Evolutionary conservation across 2,797 vertebrate species (phyloP).

Genomic region (Acanthurus lineatus): DNA sequence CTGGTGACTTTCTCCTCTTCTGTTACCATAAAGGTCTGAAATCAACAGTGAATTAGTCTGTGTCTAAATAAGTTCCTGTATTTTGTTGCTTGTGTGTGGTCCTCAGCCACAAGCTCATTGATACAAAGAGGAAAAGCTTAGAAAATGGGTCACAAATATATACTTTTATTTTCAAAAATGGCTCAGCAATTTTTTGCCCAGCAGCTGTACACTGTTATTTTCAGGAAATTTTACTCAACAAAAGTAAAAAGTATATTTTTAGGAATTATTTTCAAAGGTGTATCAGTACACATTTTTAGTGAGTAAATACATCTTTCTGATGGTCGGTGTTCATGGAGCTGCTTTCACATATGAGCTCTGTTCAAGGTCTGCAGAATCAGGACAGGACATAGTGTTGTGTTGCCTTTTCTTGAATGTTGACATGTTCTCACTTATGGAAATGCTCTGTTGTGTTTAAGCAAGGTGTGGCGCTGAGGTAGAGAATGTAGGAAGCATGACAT

Average conservation of each 20-base stretch:
- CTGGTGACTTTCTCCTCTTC: not conserved
- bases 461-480: too few relatives aligned
- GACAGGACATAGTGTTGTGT: too few relatives aligned
- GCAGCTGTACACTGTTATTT: not conserved
- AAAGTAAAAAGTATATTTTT: not conserved
- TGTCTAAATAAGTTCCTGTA: not conserved
- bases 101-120: not conserved
- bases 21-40: not conserved
- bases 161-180: not conserved
- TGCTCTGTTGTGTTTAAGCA: too few relatives aligned
- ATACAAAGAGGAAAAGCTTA: not conserved
- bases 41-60: not conserved
- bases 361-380: too few relatives aligned
- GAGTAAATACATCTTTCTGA: not conserved
- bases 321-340: too few relatives aligned
- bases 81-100: not conserved
- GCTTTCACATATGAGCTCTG: too few relatives aligned
- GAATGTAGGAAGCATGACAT: too few relatives aligned
- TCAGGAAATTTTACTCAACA: not conserved
- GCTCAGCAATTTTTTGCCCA: not conserved
- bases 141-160: not conserved
- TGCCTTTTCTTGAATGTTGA: too few relatives aligned
- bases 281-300: not conserved
- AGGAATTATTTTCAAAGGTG: not conserved
- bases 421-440: too few relatives aligned